Base-by-base conservation (phyloP, 1,140 invertebrate species). In the Drosophila punjabiensis region DNA sequence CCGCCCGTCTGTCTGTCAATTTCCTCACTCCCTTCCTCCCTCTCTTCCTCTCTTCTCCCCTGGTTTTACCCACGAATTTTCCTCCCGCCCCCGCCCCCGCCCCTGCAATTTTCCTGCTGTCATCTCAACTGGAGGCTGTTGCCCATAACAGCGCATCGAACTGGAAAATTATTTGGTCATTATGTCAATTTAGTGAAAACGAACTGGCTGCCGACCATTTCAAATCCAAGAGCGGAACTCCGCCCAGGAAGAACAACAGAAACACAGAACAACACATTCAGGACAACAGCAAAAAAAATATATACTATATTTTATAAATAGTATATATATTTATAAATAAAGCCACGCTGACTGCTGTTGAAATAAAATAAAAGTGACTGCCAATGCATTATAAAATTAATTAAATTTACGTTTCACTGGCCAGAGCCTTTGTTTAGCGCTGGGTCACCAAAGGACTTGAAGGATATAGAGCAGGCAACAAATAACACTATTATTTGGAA, bases 91-190 rank as follows among this genome's bases (percentile, higher is more conserved):
- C 4, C 32, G 24, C 16, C 24, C 4, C 20, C 2, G 2, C 32
- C 24, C 16, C 24, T 32, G 28, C 50, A 48, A 56, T 9, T 33
- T 58, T 35, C 18, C 59, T 11, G n/a, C 47, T 53, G 43, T 76
- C 50, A 58, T 30, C 66, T 64, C 43, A 11, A 47, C 47, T 18
- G 32, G 60, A 5, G 37, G 45, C 45, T 50, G 48, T 10, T 43
- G 37, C 16, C 45, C 55, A 75, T 74, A 74, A 79, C 66, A 67
- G 59, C 61, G 71, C 86, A 90, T 71, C 76, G 75, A 90, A 85
- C 81, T 89, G 86, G 85, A 89, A 89, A 89, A 89, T 89, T 89
- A 82, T 90, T 90, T 89, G 85, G 85, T 85, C 85, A 89, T 89
- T 90, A 89, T 90, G 86, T 89, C 85, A 90, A 89, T 85, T 89